Evolutionary conservation across 1,140 invertebrate genomes (phyloP), one percentile per base, ranked within the genome.

Genomic region (Drosophila kohkoa): DNA sequence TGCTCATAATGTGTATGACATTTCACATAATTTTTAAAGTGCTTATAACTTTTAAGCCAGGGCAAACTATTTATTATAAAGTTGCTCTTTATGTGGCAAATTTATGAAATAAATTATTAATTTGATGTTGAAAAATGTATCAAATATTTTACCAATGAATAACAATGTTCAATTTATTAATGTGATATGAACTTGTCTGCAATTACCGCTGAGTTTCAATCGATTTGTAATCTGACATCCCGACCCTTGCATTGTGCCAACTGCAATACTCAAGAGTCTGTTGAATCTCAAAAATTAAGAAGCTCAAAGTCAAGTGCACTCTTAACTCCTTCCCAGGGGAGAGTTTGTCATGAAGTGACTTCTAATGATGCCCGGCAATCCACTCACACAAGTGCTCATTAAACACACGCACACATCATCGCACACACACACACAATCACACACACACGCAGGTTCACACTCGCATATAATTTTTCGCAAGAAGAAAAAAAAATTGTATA

Each of bases 371-470:
- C 16, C 43, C 41, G 35, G 28, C 35, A 11, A 43, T 46, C 30
- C 43, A 49, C 57, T 55, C 72, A 64, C 13, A 51, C 35, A 71
- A 82, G 82, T 82, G 77, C 83, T 87, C 83, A 83, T 82, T 80
- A 87, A 79, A 77, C 62, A 58, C 55, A 54, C 55, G 59, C 49
- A 55, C 64, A 57, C 48, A 52, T 54, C 46, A 62, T 38, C 10
- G 63, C 58, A 59, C 57, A 43, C 58, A 45, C 48, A 45, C 58
- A 7, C 16, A 10, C 15, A 0, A 15, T 38, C 58, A 7, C 16
- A 10, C 15, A 0, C 0, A 15, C 49, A 49, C 16, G 41, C 28
- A 69, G 30, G 6, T 32, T 32, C 62, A 30, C 49, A 66, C 32
- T 51, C 20, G 0, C 58, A 32, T 43, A 41, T 16, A 32, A 55